phyloP scores from a whole-genome alignment of 2,888 invertebrate species.

The Cartodere bifasciata region DNA sequence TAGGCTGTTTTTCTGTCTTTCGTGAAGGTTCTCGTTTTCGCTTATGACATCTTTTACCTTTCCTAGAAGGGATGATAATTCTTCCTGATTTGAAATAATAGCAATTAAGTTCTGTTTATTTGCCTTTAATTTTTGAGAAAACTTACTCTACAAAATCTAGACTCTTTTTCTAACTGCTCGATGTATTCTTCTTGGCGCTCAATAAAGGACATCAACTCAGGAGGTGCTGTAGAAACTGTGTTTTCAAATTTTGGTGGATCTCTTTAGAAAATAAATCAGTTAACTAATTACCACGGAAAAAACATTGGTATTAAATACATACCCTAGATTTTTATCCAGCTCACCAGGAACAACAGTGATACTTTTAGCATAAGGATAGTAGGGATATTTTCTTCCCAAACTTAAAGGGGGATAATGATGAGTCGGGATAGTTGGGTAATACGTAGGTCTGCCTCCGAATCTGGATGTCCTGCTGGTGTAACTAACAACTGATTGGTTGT shows the following conservation, averaged over 20 bases:
- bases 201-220: slow-evolving; percentile 67
- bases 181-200: slow-evolving; percentile 81
- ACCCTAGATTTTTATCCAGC: slow-evolving; percentile 7
- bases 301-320: no score
- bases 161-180: slow-evolving; percentile 73
- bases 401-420: slow-evolving; percentile 18
- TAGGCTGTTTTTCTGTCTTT: slow-evolving; percentile 59
- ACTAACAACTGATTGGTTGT: slow-evolving; percentile 39
- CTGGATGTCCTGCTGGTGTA: slow-evolving; percentile 27
- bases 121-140: no score
- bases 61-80: slow-evolving; percentile 59
- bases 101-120: no score
- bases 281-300: slow-evolving; percentile 11
- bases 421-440: slow-evolving; percentile 12
- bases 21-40: slow-evolving; percentile 71
- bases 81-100: no score
- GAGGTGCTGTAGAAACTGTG: slow-evolving; percentile 33
- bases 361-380: slow-evolving; percentile 8
- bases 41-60: slow-evolving; percentile 79
- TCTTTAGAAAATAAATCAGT: slow-evolving; percentile 13
- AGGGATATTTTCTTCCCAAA: slow-evolving; percentile 8
- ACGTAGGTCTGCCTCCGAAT: slow-evolving; percentile 15
- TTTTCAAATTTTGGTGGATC: slow-evolving; percentile 19
- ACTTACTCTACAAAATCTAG: slow-evolving; percentile 63
- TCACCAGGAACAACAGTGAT: neutral